These are phyloP conservation scores for Mesoclemmys tuberculata DNA, from an alignment of 2,113 vertebrate species.

Conservation along the genomic window DNA sequence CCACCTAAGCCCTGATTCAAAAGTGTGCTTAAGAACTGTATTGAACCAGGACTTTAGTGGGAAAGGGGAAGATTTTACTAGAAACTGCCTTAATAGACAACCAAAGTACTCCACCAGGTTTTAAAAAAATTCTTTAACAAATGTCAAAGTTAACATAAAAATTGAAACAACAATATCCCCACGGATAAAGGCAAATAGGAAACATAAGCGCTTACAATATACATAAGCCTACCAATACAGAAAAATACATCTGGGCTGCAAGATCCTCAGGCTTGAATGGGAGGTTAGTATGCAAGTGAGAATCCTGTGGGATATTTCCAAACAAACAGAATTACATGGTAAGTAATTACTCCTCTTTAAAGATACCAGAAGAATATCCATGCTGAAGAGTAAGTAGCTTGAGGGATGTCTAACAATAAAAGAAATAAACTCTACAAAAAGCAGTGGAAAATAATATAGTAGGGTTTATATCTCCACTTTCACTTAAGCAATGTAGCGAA, in stretches of 20 bases:
- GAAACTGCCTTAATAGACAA: neutral
- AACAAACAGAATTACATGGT: neutral
- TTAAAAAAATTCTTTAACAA: neutral
- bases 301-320: neutral
- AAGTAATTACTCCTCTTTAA: neutral
- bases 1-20: neutral
- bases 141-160: neutral
- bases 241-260: neutral
- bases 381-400: neutral
- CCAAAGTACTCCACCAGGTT: neutral
- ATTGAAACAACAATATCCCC: neutral
- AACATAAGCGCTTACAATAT: neutral
- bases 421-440: neutral
- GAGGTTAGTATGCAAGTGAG: neutral
- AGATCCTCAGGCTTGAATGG: neutral
- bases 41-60: neutral
- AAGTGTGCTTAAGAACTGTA: neutral
- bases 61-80: neutral
- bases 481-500: neutral
- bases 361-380: neutral
- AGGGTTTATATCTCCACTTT: neutral
- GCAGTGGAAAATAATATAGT: accelerated
- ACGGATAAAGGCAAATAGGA: neutral
- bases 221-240: neutral
- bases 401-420: neutral